Percentiles rank a stretch among this genome's conserved stretches.
Conservation (phyloP, 2,113 vertebrate species). For the Tenebrosternarchus preto region DNA sequence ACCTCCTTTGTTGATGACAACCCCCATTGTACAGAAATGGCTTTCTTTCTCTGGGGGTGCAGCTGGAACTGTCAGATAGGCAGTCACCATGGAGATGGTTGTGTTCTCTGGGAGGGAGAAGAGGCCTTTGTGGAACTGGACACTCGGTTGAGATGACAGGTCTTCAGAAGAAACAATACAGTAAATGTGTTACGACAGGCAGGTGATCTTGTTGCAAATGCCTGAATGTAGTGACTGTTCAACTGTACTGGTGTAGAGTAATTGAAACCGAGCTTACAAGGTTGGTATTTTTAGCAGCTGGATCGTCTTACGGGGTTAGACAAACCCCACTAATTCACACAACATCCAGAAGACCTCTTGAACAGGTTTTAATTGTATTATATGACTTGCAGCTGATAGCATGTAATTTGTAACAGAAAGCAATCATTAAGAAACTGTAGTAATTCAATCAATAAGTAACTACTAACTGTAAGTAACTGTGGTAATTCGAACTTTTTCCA, state of each 20-base stretch:
- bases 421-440: too few species aligned
- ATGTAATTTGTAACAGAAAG: background rate
- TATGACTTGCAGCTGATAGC: background rate
- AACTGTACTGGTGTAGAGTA: background rate
- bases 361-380: background rate
- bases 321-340: background rate
- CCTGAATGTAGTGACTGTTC: background rate
- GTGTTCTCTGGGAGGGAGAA: conserved; percentile 76
- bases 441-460: background rate
- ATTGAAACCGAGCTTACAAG: too few species aligned
- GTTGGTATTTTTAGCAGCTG: too few species aligned
- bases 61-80: conserved; percentile 84
- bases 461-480: too few species aligned
- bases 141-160: conserved; percentile 82
- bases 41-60: conserved; percentile 81
- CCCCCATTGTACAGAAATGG: conserved; percentile 80
- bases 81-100: conserved; percentile 81
- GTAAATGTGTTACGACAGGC: background rate
- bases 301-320: too few species aligned
- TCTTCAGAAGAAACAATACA: conserved; percentile 71
- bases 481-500: background rate
- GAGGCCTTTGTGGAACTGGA: conserved; percentile 87
- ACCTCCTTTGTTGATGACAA: conserved; percentile 85
- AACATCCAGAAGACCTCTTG: too few species aligned
- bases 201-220: background rate